These are phyloP conservation scores for Tragelaphus imberbis DNA, from an alignment of 2,113 vertebrate species.

Conservation along the genomic window DNA sequence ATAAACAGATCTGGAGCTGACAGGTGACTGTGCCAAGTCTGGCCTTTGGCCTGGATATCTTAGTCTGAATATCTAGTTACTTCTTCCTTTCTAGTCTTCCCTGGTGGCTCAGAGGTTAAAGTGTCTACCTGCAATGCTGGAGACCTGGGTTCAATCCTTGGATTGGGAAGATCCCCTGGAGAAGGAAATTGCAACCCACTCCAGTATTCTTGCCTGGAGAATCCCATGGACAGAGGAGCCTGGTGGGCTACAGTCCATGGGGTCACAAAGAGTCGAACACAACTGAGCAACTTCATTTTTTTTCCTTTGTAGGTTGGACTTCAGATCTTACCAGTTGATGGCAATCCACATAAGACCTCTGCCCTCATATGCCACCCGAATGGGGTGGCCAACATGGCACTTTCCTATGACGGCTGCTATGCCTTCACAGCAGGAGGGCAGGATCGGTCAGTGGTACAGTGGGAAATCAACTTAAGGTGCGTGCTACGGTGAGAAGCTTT, in stretches of 20 bases:
- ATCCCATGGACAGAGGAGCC: neutral
- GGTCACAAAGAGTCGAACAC: accelerated
- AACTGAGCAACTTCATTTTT: neutral
- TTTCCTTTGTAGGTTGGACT: slow-evolving; percentile 86
- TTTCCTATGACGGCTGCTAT: slow-evolving; percentile 84
- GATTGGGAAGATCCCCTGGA: neutral
- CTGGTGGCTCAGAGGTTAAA: neutral
- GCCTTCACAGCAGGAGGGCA: slow-evolving; percentile 88
- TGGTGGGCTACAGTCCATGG: neutral
- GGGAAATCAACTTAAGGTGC: slow-evolving; percentile 88
- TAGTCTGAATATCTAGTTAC: neutral
- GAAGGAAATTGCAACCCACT: neutral
- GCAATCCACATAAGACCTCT: slow-evolving; percentile 91
- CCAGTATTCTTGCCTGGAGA: neutral
- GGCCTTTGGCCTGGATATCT: neutral
- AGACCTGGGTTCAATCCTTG: accelerated
- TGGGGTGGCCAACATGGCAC: slow-evolving; percentile 80
- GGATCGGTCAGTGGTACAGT: slow-evolving; percentile 85
- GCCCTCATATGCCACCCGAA: slow-evolving; percentile 88
- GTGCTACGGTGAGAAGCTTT: neutral
- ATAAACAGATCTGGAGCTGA: neutral
- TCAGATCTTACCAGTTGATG: slow-evolving; percentile 93
- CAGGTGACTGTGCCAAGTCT: accelerated
- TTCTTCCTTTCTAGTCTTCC: slow-evolving; percentile 66
- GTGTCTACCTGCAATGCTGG: neutral